A percentile compares a stretch with the other conserved stretches of the same genome.
These are phyloP conservation scores for Hydraecia micacea DNA, from an alignment of 2,888 invertebrate genomes.

Conservation along the genomic window DNA sequence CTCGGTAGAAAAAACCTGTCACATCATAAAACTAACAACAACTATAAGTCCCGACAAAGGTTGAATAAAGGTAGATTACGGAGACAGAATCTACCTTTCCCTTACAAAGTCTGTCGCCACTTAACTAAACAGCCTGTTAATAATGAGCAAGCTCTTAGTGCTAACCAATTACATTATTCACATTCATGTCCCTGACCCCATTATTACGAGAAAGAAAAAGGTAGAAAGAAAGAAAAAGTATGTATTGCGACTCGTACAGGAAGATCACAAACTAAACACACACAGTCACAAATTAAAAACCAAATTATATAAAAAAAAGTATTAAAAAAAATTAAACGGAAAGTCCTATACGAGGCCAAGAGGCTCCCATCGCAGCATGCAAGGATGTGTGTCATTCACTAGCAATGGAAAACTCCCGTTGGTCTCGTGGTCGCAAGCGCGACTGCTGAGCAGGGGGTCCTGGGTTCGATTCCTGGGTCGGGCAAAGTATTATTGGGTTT, in stretches of 20 bases:
- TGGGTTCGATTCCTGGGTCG: too few species aligned
- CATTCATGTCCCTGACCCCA: conserved; percentile 56
- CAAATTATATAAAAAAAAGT: too few species aligned
- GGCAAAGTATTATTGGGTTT: too few species aligned
- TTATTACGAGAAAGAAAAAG: conserved; percentile 9
- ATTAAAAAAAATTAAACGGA: too few species aligned
- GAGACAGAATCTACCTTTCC: conserved; percentile 21
- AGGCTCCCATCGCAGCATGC: too few species aligned
- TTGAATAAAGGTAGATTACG: conserved; percentile 2
- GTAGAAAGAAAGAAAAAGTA: too few species aligned
- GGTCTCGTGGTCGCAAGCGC: too few species aligned
- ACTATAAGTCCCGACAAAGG: background rate
- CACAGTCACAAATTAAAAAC: too few species aligned
- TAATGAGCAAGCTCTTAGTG: conserved; percentile 70
- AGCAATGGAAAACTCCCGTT: background rate
- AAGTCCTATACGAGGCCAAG: too few species aligned
- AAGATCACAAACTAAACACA: too few species aligned
- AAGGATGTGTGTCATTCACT: conserved; percentile 11
- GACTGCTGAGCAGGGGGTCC: too few species aligned
- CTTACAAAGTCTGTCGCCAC: conserved; percentile 47
- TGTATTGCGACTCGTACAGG: too few species aligned
- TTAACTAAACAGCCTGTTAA: conserved; percentile 67
- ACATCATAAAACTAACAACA: background rate
- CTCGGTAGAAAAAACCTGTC: background rate
- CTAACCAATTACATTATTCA: conserved; percentile 72